Conservation (phyloP, 2,888 invertebrate species). For the Ommatoiulus sabulosus region DNA sequence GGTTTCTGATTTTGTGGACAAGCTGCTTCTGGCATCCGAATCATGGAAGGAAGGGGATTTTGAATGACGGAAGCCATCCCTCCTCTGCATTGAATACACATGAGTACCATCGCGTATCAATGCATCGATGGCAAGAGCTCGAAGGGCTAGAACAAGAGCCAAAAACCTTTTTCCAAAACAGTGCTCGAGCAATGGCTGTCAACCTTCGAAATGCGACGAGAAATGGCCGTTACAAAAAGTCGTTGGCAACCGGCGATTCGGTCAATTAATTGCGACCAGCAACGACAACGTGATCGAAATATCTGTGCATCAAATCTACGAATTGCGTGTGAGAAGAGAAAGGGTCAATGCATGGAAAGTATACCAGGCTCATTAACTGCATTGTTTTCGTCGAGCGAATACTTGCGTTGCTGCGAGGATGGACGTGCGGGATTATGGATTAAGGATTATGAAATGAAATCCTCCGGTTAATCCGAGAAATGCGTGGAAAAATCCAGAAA, state of each 20-base stretch:
- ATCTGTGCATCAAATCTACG: not conserved
- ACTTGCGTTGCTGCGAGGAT: too few species aligned
- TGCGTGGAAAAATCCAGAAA: too few species aligned
- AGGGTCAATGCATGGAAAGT: not conserved
- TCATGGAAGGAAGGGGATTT: not conserved
- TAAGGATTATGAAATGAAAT: too few species aligned
- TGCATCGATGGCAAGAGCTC: not conserved
- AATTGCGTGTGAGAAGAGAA: not conserved
- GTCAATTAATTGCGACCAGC: not conserved
- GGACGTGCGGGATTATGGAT: too few species aligned
- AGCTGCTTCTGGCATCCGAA: not conserved
- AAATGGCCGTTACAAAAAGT: not conserved
- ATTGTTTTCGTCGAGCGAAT: not conserved
- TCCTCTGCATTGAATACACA: not conserved
- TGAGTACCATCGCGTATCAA: not conserved
- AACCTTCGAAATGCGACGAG: not conserved
- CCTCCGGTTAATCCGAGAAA: too few species aligned
- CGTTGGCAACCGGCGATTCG: not conserved
- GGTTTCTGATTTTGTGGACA: slow-evolving; percentile 5
- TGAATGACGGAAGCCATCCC: not conserved
- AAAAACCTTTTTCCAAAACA: too few species aligned
- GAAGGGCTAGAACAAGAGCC: not conserved
- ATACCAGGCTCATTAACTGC: not conserved
- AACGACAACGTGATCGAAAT: not conserved
- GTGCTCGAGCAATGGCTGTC: not conserved